Evolutionary conservation across 2,113 vertebrate genomes (phyloP).

Genomic region (Carassius gibelio): DNA sequence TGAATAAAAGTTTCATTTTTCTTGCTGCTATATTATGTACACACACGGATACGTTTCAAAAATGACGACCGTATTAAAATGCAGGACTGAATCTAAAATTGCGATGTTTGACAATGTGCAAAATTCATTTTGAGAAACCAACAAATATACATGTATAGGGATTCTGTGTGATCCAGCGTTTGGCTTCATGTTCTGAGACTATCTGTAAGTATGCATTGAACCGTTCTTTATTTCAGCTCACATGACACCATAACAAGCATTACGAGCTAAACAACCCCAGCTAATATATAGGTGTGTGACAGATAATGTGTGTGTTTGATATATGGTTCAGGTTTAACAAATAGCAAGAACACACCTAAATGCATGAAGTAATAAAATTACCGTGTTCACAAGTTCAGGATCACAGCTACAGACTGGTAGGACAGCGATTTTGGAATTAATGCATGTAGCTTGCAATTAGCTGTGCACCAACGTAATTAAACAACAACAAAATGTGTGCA

Average conservation of each 20-base stretch:
- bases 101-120: neutral
- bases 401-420: neutral
- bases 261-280: conserved; percentile 14
- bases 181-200: neutral
- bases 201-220: neutral
- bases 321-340: neutral
- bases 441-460: neutral
- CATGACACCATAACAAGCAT: neutral
- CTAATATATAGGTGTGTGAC: neutral
- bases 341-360: neutral
- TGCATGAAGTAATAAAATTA: neutral
- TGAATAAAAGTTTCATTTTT: neutral
- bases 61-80: neutral
- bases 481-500: neutral
- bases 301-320: neutral
- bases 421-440: neutral
- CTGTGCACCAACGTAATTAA: neutral
- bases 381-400: neutral
- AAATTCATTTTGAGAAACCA: neutral
- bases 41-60: neutral
- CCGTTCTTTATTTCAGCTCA: neutral
- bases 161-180: neutral
- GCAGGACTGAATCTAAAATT: neutral
- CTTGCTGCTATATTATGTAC: neutral
- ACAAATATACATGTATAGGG: neutral